These are phyloP conservation scores for Centrocercus urophasianus DNA, from an alignment of 2,113 vertebrate species.

Conservation along the genomic window DNA sequence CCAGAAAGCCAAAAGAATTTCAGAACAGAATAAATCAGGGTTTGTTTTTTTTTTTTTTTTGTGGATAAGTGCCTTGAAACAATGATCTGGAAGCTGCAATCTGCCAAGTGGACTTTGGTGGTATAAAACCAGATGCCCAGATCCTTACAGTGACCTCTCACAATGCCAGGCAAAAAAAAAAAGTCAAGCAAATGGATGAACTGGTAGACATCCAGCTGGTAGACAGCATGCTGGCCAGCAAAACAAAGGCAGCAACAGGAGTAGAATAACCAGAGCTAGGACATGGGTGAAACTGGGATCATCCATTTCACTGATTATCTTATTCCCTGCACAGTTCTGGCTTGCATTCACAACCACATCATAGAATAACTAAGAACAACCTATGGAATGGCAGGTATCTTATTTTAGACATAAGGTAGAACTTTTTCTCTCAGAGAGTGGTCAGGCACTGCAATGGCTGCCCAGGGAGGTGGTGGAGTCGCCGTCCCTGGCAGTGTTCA, in stretches of 20 bases:
- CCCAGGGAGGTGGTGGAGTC: too few species aligned
- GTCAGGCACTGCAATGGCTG: too few species aligned
- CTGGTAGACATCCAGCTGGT: not conserved
- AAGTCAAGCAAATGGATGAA: not conserved
- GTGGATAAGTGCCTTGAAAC: not conserved
- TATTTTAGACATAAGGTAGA: too few species aligned
- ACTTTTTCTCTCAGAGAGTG: too few species aligned
- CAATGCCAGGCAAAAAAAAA: not conserved
- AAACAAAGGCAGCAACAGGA: not conserved
- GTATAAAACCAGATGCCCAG: not conserved
- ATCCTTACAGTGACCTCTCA: not conserved
- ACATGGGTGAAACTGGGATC: rapidly evolving
- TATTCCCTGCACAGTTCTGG: not conserved
- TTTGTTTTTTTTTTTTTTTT: not conserved
- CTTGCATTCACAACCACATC: not conserved
- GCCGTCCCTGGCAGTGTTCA: too few species aligned
- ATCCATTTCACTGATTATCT: not conserved
- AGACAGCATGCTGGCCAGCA: not conserved
- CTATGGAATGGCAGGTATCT: not conserved
- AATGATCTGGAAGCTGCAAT: rapidly evolving
- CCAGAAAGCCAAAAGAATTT: not conserved
- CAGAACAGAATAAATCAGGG: not conserved
- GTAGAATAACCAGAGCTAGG: not conserved
- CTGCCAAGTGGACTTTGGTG: not conserved
- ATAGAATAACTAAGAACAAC: too few species aligned